phyloP scores from a whole-genome alignment of 2,113 vertebrate genomes.

The Chlamydotis undulata region DNA sequence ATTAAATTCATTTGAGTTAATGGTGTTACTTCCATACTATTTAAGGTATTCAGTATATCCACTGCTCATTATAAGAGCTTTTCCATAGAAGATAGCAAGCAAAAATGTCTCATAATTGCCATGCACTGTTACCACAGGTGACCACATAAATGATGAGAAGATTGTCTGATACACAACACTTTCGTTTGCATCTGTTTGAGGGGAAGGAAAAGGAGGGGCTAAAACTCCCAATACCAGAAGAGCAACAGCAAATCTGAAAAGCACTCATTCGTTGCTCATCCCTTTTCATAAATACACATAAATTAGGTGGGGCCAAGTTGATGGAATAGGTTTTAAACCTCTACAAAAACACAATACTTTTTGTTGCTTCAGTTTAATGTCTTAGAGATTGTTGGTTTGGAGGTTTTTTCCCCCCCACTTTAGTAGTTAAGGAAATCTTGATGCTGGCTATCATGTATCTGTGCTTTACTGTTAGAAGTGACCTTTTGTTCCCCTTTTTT shows the following conservation, averaged over 20 bases:
- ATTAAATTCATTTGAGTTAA: background rate
- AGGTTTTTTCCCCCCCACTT: fast-evolving
- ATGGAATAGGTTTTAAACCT: background rate
- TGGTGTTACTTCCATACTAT: background rate
- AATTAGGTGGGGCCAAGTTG: background rate
- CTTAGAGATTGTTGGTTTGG: background rate
- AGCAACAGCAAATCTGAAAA: background rate
- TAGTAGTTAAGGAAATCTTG: background rate
- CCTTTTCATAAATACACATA: background rate
- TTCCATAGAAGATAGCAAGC: background rate
- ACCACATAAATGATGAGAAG: background rate
- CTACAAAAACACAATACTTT: background rate
- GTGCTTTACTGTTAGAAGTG: background rate
- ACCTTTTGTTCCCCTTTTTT: background rate
- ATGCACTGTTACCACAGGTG: background rate
- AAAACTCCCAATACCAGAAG: background rate
- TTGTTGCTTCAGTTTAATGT: background rate
- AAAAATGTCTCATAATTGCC: background rate
- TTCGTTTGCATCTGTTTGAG: background rate
- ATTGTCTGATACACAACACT: background rate
- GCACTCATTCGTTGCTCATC: background rate
- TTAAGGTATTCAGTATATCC: background rate
- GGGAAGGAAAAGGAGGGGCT: background rate
- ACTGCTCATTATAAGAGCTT: background rate
- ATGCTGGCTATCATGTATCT: background rate